phyloP scores from a whole-genome alignment of 2,797 vertebrate genomes.

The Hyperoplus lanceolatus region DNA sequence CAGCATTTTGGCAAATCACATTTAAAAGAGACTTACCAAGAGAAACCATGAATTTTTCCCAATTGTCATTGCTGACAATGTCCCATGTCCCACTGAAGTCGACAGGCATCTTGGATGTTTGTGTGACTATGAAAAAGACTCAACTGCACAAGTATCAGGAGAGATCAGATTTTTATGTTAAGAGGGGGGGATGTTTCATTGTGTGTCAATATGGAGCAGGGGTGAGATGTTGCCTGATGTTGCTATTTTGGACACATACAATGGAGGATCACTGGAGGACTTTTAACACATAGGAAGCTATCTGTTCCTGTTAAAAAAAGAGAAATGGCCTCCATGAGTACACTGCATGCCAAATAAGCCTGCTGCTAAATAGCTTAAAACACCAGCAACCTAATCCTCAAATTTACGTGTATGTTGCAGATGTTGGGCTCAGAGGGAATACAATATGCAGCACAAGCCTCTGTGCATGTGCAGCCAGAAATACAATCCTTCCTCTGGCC shows the following conservation, averaged over 20 bases:
- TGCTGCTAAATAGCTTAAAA: not conserved
- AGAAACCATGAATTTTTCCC: conserved; percentile 89
- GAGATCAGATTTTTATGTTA: conserved; percentile 28
- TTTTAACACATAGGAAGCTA: conserved; percentile 58
- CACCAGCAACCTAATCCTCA: not conserved
- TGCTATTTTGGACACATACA: conserved; percentile 54
- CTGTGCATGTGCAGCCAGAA: conserved; percentile 47
- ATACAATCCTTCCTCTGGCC: conserved; percentile 55
- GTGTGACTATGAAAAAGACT: conserved; percentile 28
- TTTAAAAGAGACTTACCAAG: conserved; percentile 84
- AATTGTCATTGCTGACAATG: conserved; percentile 88
- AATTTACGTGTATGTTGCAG: not conserved
- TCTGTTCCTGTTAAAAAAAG: conserved; percentile 31
- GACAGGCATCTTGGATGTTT: conserved; percentile 80
- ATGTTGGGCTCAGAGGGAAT: conserved; percentile 10
- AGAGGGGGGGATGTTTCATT: conserved; percentile 46
- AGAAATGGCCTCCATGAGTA: not conserved
- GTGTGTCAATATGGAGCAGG: conserved; percentile 73
- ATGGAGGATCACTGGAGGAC: conserved; percentile 25
- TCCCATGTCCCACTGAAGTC: conserved; percentile 91
- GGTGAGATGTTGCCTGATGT: conserved; percentile 56
- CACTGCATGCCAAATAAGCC: not conserved
- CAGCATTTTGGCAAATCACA: not conserved
- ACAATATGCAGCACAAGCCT: conserved; percentile 17
- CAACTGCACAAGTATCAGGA: conserved; percentile 11